A percentile compares a stretch with the other conserved stretches of the same genome.
Evolutionary conservation across 2,113 vertebrate genomes (phyloP).

Genomic region (Sinocyclocheilus anophthalmus): DNA sequence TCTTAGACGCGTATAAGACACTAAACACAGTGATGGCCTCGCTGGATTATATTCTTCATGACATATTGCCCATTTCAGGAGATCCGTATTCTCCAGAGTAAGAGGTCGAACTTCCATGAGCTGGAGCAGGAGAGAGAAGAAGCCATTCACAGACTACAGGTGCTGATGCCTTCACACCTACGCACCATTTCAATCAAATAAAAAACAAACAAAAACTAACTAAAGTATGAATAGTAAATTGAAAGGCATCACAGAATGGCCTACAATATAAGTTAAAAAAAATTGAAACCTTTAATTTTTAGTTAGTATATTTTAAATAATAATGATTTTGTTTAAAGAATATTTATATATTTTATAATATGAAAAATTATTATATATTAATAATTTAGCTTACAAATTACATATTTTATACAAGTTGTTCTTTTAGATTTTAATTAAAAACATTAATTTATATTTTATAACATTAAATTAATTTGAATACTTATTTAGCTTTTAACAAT

Average conservation of each 20-base stretch:
- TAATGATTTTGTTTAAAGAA: no score
- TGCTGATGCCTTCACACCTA: conserved; percentile 57
- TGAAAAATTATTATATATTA: no score
- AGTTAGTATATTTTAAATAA: no score
- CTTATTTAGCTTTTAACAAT: no score
- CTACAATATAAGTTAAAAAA: no score
- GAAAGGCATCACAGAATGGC: neutral
- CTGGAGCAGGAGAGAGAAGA: conserved; percentile 83
- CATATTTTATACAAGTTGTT: no score
- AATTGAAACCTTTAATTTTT: no score
- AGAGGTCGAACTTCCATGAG: conserved; percentile 80
- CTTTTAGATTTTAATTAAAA: no score
- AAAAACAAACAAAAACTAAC: neutral
- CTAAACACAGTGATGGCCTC: neutral
- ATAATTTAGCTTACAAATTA: no score
- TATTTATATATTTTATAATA: no score
- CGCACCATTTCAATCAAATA: neutral
- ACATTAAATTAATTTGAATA: no score
- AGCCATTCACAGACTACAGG: conserved; percentile 88
- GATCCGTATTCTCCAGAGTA: conserved; percentile 88
- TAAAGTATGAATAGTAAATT: neutral
- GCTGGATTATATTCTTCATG: neutral
- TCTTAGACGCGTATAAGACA: neutral
- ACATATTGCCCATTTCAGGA: conserved; percentile 76
- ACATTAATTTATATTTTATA: no score